phyloP scores from a whole-genome alignment of 2,888 invertebrate species.

The Hololepta plana region DNA sequence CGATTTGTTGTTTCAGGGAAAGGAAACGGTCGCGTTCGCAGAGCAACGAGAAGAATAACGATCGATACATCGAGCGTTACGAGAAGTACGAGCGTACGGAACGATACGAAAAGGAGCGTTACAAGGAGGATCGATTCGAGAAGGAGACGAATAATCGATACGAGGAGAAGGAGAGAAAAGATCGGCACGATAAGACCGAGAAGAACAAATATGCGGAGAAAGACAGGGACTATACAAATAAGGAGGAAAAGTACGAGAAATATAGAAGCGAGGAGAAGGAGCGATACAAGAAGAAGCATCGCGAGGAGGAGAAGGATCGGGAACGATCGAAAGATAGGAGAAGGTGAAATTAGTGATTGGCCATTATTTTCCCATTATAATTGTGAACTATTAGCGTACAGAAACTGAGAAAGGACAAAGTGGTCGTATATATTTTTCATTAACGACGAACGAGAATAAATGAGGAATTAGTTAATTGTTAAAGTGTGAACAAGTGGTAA shows the following conservation, averaged over 20 bases:
- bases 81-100: constrained; percentile 23
- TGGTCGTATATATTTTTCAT: too few species aligned
- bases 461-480: too few species aligned
- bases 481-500: too few species aligned
- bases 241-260: constrained; percentile 9
- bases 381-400: too few species aligned
- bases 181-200: constrained; percentile 16
- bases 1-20: constrained; percentile 19
- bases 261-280: constrained; percentile 12
- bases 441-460: too few species aligned
- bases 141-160: constrained; percentile 16
- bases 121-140: constrained; percentile 17
- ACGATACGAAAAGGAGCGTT: constrained; percentile 13
- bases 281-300: constrained; percentile 14
- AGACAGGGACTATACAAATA: constrained; percentile 11
- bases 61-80: constrained; percentile 24
- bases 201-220: constrained; percentile 15
- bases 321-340: constrained; percentile 20
- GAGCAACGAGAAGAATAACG: constrained; percentile 25
- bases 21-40: constrained; percentile 26
- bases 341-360: constrained; percentile 15
- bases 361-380: too few species aligned
- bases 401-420: too few species aligned
- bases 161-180: constrained; percentile 17
- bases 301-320: constrained; percentile 16